Conservation (phyloP, 2,797 vertebrate species). For the Lithobates sylvaticus region DNA sequence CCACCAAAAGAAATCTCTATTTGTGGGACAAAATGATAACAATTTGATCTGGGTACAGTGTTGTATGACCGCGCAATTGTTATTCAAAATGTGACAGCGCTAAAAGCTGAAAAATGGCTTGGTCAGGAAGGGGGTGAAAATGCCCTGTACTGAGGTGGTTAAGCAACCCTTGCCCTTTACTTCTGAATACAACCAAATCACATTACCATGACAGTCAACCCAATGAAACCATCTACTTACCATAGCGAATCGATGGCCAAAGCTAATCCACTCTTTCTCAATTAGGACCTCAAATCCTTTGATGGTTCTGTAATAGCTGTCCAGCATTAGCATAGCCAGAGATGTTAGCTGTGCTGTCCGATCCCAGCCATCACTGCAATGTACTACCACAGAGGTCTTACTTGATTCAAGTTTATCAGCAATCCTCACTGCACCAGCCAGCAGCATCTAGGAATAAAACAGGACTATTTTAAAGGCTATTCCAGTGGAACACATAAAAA, state of each 20-base stretch:
- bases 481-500: too few relatives aligned
- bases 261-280: constrained; percentile 97
- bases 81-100: too few relatives aligned
- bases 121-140: too few relatives aligned
- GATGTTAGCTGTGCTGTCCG: constrained; percentile 91
- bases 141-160: too few relatives aligned
- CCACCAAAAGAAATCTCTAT: too few relatives aligned
- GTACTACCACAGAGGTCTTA: constrained; percentile 92
- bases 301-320: constrained; percentile 91
- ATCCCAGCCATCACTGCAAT: constrained; percentile 96
- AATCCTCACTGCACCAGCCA: constrained; percentile 88
- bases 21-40: too few relatives aligned
- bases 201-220: not conserved
- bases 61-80: too few relatives aligned
- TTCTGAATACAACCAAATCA: not conserved
- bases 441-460: constrained; percentile 79
- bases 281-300: constrained; percentile 88
- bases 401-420: constrained; percentile 92
- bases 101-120: too few relatives aligned
- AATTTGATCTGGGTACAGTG: too few relatives aligned
- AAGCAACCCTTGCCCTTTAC: not conserved
- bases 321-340: constrained; percentile 95
- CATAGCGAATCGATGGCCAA: constrained; percentile 91
- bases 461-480: not conserved
- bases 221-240: constrained; percentile 67